Evolutionary conservation across 2,113 vertebrate species (phyloP).

Genomic region (Murina feae): DNA sequence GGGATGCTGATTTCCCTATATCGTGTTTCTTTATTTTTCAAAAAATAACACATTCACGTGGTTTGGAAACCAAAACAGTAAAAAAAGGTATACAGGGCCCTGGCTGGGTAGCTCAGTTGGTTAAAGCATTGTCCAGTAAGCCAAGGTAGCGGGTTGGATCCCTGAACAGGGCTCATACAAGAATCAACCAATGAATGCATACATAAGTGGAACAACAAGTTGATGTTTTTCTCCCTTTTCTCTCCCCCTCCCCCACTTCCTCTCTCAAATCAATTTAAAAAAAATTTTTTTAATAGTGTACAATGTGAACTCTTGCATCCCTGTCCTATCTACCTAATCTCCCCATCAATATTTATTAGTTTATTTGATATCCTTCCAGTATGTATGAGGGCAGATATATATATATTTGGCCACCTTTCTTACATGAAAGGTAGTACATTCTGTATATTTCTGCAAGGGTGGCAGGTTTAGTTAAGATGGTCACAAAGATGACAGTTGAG

Average conservation of each 20-base stretch:
- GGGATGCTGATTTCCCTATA: background rate
- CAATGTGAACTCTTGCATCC: background rate
- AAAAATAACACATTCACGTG: background rate
- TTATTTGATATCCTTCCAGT: background rate
- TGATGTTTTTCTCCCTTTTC: too few relatives aligned
- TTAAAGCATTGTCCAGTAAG: too few relatives aligned
- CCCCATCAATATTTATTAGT: background rate
- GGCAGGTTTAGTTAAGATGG: background rate
- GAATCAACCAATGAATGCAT: too few relatives aligned
- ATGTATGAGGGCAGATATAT: background rate
- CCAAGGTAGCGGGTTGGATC: too few relatives aligned
- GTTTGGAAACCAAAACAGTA: conserved; percentile 9
- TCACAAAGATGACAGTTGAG: background rate
- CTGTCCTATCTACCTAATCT: background rate
- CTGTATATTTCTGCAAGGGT: background rate
- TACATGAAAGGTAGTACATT: background rate
- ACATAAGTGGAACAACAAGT: too few relatives aligned
- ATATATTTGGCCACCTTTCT: background rate
- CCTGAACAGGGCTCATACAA: too few relatives aligned
- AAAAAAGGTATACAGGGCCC: background rate
- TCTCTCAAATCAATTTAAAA: background rate
- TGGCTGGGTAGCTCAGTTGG: background rate
- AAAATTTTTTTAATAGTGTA: background rate
- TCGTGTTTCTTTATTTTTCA: background rate
- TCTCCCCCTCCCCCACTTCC: too few relatives aligned